Conservation (phyloP, 2,113 vertebrate genomes). For the Osmerus mordax region DNA sequence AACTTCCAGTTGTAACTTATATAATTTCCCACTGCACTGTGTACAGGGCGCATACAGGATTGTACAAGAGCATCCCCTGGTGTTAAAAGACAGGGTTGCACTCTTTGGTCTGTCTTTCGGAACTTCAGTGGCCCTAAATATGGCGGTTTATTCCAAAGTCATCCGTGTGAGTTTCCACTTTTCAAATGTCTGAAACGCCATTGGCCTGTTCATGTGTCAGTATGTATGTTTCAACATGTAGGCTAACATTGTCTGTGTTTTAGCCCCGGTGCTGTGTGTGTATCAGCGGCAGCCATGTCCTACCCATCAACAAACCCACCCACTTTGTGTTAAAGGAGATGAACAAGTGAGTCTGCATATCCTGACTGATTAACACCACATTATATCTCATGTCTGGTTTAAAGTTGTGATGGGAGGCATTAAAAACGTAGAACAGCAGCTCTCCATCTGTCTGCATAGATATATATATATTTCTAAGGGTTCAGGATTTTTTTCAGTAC, state of each 20-base stretch:
- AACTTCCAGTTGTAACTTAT: neutral
- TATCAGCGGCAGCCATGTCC: conserved; percentile 51
- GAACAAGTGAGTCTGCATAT: conserved; percentile 26
- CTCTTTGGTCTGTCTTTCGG: conserved; percentile 66
- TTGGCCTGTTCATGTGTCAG: neutral
- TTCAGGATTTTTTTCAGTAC: neutral
- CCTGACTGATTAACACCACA: neutral
- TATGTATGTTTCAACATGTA: neutral
- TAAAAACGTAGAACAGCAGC: no score
- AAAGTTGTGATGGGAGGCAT: no score
- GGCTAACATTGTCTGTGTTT: conserved; percentile 12
- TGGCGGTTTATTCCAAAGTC: conserved; percentile 45
- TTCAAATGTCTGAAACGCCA: neutral
- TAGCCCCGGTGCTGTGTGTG: conserved; percentile 69
- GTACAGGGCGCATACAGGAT: conserved; percentile 58
- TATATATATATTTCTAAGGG: neutral
- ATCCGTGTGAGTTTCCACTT: conserved; percentile 43
- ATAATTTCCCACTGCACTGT: neutral
- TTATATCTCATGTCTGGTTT: no score
- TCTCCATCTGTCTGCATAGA: neutral
- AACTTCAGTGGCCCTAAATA: conserved; percentile 12
- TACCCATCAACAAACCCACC: rapidly evolving
- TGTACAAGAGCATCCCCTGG: conserved; percentile 59
- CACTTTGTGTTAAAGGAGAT: rapidly evolving
- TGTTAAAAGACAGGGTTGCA: conserved; percentile 57